Evolutionary conservation across 2,113 vertebrate genomes (phyloP), one percentile per base, ranked within the genome.

Genomic region (Aptenodytes forsteri): DNA sequence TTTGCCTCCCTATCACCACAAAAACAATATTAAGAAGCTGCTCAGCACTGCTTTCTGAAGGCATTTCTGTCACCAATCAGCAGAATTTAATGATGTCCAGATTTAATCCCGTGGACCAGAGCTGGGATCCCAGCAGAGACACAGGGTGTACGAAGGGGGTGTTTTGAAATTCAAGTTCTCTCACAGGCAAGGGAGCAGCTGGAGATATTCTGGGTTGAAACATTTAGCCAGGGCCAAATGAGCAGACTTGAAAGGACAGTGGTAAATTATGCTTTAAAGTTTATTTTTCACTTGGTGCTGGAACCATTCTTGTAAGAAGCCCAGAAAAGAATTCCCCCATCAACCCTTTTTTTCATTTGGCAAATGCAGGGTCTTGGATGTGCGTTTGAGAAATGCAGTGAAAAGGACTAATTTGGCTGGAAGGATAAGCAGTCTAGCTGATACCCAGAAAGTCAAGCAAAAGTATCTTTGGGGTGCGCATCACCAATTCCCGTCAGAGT

Each of bases 1-100:
- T 97, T 93, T 98, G 67, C 94, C 95, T 97, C 89, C 91, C 77
- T 89, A 90, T 79, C 97, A 95, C 71, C 95, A 84, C 18, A 66
- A 96, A 97, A 76, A 36, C 93, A 97, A 91, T 97, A 97, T 96
- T 93, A 97, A 98, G 93, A 97, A 98, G 94, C 97, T 98, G 94
- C 94, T 97, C 87, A 90, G 81, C 61, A 55, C 88, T 92, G 62
- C 91, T 91, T 96, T 97, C 95, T 98, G 96, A 98, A 97, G 95
- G 80, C 92, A 88, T 84, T 98, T 98, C 95, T 97, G 94, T 96
- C 94, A 95, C 91, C 16, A 21, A 97, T 96, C 96, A 96, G 94
- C 90, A 96, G 89, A 98, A 97, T 98, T 98, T 98, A 97, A 97
- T 97, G 97, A 96, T 1, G 16, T 89, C 96, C 83, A 97, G 92